phyloP scores from a whole-genome alignment of 1,140 invertebrate genomes.

The Macrosteles quadrilineatus region DNA sequence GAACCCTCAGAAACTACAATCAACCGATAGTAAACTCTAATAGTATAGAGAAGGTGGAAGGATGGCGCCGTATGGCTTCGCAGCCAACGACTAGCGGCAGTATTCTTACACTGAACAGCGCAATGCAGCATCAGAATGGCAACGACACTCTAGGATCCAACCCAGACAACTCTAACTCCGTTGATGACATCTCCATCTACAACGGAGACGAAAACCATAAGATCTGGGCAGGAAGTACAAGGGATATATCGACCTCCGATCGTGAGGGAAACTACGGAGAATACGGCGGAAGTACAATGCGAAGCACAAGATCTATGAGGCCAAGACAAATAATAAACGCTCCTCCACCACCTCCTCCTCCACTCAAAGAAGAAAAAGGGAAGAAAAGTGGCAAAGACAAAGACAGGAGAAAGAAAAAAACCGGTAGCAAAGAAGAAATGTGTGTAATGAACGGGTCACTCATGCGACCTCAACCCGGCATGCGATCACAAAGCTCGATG shows the following conservation, averaged over 20 bases:
- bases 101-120: slow-evolving; percentile 59
- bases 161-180: slow-evolving; percentile 54
- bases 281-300: slow-evolving; percentile 68
- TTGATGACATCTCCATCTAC: slow-evolving; percentile 75
- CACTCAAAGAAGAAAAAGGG: slow-evolving; percentile 59
- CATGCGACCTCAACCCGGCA: slow-evolving; percentile 43
- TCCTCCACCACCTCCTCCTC: slow-evolving; percentile 75
- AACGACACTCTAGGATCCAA: slow-evolving; percentile 51
- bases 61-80: slow-evolving; percentile 53
- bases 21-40: slow-evolving; percentile 38
- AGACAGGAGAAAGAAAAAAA: slow-evolving; percentile 45
- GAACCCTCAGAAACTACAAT: slow-evolving; percentile 50
- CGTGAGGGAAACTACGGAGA: slow-evolving; percentile 69
- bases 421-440: slow-evolving; percentile 55
- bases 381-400: slow-evolving; percentile 48
- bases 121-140: slow-evolving; percentile 40
- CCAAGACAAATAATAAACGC: slow-evolving; percentile 77
- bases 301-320: slow-evolving; percentile 66
- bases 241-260: slow-evolving; percentile 66
- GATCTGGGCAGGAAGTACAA: slow-evolving; percentile 77
- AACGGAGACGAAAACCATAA: slow-evolving; percentile 93
- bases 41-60: slow-evolving; percentile 52
- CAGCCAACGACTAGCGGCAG: slow-evolving; percentile 53
- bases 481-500: slow-evolving; percentile 40
- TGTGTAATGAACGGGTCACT: slow-evolving; percentile 52